phyloP scores from a whole-genome alignment of 2,113 vertebrate genomes.

The Hemiprocne comata region DNA sequence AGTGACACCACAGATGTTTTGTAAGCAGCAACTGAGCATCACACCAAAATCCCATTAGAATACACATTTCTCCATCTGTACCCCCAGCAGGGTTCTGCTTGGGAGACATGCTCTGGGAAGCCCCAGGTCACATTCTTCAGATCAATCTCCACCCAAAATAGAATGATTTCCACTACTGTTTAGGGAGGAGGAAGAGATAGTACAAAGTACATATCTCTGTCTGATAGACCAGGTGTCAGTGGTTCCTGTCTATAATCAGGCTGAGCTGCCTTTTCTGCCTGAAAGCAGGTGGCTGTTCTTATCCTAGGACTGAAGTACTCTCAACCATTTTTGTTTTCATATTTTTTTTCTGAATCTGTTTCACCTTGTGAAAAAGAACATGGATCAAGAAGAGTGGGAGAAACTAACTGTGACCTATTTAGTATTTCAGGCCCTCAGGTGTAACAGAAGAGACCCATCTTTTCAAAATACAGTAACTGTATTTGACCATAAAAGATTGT shows the following conservation, averaged over 20 bases:
- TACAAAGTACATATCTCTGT: rapidly evolving
- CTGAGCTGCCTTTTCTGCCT: background rate
- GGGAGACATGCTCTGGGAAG: background rate
- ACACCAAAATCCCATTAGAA: background rate
- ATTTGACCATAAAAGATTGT: background rate
- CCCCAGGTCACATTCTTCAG: background rate
- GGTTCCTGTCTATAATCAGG: background rate
- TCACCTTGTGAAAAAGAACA: background rate
- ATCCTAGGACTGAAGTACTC: background rate
- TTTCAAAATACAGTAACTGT: background rate
- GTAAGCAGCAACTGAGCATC: background rate
- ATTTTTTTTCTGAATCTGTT: background rate
- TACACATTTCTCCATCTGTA: background rate
- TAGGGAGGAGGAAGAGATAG: background rate
- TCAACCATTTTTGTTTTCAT: background rate
- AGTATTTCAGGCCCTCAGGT: background rate
- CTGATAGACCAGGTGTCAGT: background rate
- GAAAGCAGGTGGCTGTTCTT: background rate
- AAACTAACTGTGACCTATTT: background rate
- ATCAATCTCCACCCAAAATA: background rate
- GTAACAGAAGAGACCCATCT: background rate
- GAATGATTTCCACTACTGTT: background rate
- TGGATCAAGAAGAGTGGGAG: background rate
- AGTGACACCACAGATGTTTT: background rate
- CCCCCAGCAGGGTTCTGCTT: background rate